A percentile compares a stretch with the other conserved stretches of the same genome.
Conservation (phyloP, 2,113 vertebrate genomes). For the Pygoscelis adeliae region DNA sequence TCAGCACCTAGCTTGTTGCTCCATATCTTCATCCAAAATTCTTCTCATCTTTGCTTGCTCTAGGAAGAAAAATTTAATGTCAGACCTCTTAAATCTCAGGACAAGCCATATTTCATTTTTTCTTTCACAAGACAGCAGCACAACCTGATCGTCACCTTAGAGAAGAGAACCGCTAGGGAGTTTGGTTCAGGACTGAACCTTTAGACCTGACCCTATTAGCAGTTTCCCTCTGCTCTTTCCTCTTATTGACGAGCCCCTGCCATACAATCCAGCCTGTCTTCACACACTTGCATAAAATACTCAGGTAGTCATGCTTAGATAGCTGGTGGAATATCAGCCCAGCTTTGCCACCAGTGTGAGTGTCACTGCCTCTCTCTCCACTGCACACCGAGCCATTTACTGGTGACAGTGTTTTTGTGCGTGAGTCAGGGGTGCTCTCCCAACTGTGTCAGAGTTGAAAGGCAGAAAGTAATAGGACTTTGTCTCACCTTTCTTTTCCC, state of each 20-base stretch:
- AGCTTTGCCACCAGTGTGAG: neutral
- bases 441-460: neutral
- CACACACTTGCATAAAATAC: neutral
- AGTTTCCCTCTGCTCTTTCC: neutral
- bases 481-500: neutral
- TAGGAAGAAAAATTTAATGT: neutral
- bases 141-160: neutral
- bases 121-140: neutral
- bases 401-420: fast-evolving
- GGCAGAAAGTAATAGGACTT: neutral
- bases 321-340: neutral
- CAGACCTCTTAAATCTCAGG: neutral
- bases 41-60: neutral
- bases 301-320: neutral
- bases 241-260: neutral
- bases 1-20: neutral
- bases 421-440: neutral
- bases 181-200: neutral
- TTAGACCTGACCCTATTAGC: neutral
- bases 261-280: neutral
- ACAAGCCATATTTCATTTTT: neutral
- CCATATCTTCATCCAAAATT: neutral
- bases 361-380: neutral
- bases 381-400: neutral
- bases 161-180: neutral